Conservation (phyloP, 2,888 invertebrate genomes). For the Abrostola tripartita region DNA sequence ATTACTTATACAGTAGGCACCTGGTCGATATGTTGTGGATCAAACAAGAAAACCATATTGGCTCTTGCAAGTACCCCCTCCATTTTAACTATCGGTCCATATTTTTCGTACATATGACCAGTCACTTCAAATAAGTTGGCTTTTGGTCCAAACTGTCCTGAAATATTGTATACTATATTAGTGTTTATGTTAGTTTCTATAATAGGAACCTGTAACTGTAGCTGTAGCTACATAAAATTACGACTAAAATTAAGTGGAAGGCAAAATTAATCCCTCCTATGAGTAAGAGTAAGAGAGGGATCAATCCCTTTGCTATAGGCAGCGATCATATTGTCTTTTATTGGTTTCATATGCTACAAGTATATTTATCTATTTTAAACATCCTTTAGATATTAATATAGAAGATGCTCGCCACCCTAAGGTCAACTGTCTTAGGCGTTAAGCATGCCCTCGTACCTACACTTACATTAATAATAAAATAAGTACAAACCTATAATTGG, state of each 20-base stretch:
- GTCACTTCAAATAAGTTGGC: conserved; percentile 66
- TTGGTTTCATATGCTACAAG: no score
- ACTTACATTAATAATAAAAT: no score
- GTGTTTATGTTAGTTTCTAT: no score
- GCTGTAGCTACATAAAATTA: no score
- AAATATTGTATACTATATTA: conserved; percentile 30
- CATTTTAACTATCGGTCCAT: conserved; percentile 76
- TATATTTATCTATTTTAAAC: no score
- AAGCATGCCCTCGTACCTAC: no score
- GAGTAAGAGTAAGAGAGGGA: background rate
- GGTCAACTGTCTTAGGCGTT: no score
- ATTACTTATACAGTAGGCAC: conserved; percentile 44
- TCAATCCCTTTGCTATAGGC: background rate
- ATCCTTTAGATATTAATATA: no score
- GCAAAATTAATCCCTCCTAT: no score
- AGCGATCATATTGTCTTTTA: background rate
- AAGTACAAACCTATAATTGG: conserved; percentile 73
- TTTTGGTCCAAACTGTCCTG: conserved; percentile 73
- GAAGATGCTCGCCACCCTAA: no score
- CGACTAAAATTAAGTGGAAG: no score
- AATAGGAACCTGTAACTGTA: no score
- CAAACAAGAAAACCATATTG: conserved; percentile 72
- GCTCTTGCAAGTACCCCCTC: conserved; percentile 72
- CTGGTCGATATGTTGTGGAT: conserved; percentile 75
- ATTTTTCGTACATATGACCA: conserved; percentile 67